phyloP scores from a whole-genome alignment of 2,113 vertebrate species.

The Dasyornis broadbenti region DNA sequence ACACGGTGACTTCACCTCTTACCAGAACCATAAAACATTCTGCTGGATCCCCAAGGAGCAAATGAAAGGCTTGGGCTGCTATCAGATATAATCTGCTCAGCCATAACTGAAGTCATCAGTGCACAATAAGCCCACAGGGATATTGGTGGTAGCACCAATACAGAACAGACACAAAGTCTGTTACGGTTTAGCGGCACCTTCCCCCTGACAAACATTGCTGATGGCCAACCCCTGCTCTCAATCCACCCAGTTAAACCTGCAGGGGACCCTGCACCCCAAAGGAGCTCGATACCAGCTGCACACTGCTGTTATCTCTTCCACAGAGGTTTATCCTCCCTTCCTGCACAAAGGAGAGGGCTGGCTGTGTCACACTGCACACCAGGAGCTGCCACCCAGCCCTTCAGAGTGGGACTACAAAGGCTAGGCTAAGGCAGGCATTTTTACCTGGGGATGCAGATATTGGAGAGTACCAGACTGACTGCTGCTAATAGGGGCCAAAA shows the following conservation, averaged over 20 bases:
- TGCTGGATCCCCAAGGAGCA: not conserved
- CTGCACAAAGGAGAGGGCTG: not conserved
- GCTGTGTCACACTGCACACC: not conserved
- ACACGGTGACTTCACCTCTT: constrained; percentile 35
- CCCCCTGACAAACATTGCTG: not conserved
- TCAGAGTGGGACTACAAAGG: not conserved
- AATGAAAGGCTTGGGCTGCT: not conserved
- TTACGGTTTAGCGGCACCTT: not conserved
- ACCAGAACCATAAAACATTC: constrained; percentile 19
- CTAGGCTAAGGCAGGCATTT: not conserved
- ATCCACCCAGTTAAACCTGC: not conserved
- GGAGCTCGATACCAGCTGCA: not conserved
- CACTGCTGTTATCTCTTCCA: fast-evolving
- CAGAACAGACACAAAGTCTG: not conserved
- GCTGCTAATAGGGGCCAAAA: not conserved
- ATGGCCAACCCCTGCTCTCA: not conserved
- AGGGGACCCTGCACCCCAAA: not conserved
- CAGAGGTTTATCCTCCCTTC: not conserved
- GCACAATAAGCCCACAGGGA: not conserved
- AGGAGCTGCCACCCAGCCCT: not conserved
- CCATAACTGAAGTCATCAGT: not conserved
- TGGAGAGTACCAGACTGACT: not conserved
- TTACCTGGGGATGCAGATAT: not conserved
- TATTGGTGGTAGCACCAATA: not conserved
- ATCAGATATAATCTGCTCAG: not conserved